Percentiles rank a stretch among this genome's conserved stretches.
These are phyloP conservation scores for Drosophila mulleri DNA, from an alignment of 2,888 invertebrate genomes.

Conservation along the genomic window DNA sequence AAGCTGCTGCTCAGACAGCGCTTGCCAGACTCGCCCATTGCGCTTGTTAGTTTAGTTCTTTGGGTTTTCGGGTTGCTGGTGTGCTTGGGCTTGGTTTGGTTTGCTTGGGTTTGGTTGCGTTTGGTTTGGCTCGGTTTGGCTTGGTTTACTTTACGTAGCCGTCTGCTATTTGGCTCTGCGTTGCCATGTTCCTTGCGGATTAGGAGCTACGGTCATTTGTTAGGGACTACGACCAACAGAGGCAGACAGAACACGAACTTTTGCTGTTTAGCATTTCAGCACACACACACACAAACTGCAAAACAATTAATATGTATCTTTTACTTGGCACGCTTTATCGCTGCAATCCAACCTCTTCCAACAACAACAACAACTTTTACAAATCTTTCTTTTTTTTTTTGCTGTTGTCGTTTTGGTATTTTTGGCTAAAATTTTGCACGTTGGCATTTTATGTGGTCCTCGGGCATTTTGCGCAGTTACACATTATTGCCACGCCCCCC, in stretches of 20 bases:
- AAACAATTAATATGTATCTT: conserved; percentile 79
- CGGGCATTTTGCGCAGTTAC: conserved; percentile 65
- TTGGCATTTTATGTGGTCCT: conserved; percentile 69
- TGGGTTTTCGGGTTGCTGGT: conserved; percentile 50
- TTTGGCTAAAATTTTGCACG: conserved; percentile 59
- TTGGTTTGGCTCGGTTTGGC: conserved; percentile 14
- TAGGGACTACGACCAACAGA: conserved; percentile 36
- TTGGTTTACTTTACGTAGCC: conserved; percentile 7
- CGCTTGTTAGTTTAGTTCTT: conserved; percentile 63
- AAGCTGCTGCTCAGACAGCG: conserved; percentile 29
- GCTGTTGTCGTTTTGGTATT: conserved; percentile 8
- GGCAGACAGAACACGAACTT: conserved; percentile 44
- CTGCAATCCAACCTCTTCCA: conserved; percentile 10
- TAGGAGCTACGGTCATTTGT: conserved; percentile 52
- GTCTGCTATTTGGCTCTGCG: conserved; percentile 7
- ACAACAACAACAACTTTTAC: conserved; percentile 6
- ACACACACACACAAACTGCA: conserved; percentile 46
- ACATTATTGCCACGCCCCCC: conserved; percentile 49
- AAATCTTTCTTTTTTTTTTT: conserved; percentile 26
- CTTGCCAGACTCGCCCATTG: conserved; percentile 32
- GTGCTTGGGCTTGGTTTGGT: conserved; percentile 11
- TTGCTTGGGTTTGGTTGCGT: conserved; percentile 16
- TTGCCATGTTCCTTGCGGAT: conserved; percentile 49
- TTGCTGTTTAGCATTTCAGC: conserved; percentile 77
- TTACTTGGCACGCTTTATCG: conserved; percentile 75